Base-by-base conservation (phyloP, 2,888 invertebrate species). In the Napeogenes inachia region DNA sequence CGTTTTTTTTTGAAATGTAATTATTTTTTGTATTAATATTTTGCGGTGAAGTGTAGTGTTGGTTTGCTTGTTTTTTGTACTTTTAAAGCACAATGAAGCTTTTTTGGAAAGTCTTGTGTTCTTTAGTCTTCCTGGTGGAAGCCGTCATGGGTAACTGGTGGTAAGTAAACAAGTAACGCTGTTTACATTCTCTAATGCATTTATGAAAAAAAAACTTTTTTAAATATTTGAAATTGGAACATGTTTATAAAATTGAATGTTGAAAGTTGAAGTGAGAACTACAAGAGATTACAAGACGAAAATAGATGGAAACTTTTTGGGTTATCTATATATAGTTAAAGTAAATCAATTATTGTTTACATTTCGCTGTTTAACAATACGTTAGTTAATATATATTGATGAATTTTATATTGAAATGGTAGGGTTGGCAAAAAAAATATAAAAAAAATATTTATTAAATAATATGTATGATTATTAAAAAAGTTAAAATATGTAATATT, bases 71-170 rank as follows among this genome's bases (percentile, higher is more conserved):
- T 77, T 73, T 72, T 70, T 69, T 68, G 71, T 69, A 72, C 75
- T 76, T 75, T 77, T 78, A 74, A 70, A 72, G 74, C 82, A 81
- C 68, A 66, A 89, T 90, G 89, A 84, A 81, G 86, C 75, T 87
- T 70, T 76, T 87, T 79, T 85, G 85, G 85, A 86, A 82, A 83
- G 78, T 87, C 73, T 71, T 86, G 73, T 84, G 81, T 70, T 80
- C 75, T 68, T 73, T 87, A 64, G 72, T 88, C 59, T 70, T 89
- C 61, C 73, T 88, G 60, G 76, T 83, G 65, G 83, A 89, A 70
- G 83, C 82, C 56, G 89, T 84, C 64, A 68, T 81, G 65, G 87
- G 84, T 63, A 88, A 85, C 66, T 90, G 89, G 89, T 90, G 89
- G 89, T 90, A 81, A 89, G 89, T 85, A 66, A 62, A 62, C 56